Conservation (phyloP, 1,140 invertebrate genomes). For the Augochlora pura region DNA sequence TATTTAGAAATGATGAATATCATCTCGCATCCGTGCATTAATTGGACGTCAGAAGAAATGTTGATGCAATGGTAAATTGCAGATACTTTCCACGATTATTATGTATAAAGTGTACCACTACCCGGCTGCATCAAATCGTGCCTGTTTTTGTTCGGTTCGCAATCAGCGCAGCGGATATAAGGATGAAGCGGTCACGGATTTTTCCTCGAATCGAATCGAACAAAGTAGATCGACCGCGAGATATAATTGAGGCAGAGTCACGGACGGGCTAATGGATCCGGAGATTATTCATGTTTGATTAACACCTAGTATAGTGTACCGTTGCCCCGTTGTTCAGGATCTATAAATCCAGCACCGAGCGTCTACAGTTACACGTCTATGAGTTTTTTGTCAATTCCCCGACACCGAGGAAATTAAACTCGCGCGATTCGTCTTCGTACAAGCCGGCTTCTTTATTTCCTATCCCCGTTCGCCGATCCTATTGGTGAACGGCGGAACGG, state of each 20-base stretch:
- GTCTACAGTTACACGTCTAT: slow-evolving; percentile 53
- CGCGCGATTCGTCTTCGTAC: slow-evolving; percentile 47
- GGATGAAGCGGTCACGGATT: not conserved
- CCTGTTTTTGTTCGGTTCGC: too few species aligned
- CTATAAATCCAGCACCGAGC: slow-evolving; percentile 53
- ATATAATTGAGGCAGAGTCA: not conserved
- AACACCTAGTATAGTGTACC: slow-evolving; percentile 32
- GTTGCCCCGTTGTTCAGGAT: slow-evolving; percentile 44
- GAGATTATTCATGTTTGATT: slow-evolving; percentile 16
- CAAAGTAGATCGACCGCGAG: not conserved
- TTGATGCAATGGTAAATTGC: too few species aligned
- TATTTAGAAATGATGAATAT: too few species aligned
- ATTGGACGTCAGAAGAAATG: too few species aligned
- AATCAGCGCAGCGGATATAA: too few species aligned
- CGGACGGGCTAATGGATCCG: too few species aligned
- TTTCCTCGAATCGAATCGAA: not conserved
- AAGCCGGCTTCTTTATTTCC: slow-evolving; percentile 41
- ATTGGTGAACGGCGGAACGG: slow-evolving; percentile 38
- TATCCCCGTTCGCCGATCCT: slow-evolving; percentile 22
- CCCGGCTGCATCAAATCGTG: too few species aligned
- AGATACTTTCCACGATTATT: too few species aligned
- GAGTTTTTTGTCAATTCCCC: slow-evolving; percentile 52
- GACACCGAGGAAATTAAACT: slow-evolving; percentile 55
- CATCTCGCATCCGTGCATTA: too few species aligned
- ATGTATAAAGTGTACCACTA: too few species aligned